Conservation (phyloP, 2,888 invertebrate genomes). For the Uropetala carovei region DNA sequence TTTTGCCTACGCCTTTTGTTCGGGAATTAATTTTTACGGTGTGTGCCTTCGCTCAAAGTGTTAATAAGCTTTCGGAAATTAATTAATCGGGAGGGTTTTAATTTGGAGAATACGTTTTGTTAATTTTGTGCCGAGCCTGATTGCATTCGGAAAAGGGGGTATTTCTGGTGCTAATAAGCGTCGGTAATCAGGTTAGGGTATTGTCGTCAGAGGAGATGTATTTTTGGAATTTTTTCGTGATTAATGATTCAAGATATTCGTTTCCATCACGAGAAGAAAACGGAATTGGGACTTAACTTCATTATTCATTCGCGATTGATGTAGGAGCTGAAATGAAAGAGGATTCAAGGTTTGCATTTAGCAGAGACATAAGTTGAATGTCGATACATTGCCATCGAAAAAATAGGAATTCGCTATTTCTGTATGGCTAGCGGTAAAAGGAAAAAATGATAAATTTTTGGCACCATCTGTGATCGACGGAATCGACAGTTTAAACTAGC, state of each 20-base stretch:
- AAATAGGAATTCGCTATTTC: no score
- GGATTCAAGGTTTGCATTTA: no score
- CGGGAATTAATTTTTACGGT: background rate
- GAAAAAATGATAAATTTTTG: no score
- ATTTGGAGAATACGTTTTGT: background rate
- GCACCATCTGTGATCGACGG: no score
- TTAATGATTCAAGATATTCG: background rate
- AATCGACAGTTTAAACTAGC: no score
- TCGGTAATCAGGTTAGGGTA: background rate
- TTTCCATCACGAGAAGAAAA: no score
- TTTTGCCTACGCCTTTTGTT: background rate
- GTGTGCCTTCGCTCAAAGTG: background rate
- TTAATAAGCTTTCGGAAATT: slow-evolving; percentile 16
- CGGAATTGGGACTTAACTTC: no score
- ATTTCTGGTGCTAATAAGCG: background rate
- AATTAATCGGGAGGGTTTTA: background rate
- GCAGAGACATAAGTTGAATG: no score
- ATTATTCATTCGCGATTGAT: no score
- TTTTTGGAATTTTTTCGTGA: background rate
- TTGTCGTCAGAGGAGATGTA: background rate
- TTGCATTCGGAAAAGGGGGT: background rate
- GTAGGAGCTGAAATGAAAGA: no score
- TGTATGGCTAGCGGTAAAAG: no score
- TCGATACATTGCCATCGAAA: no score
- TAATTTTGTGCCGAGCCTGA: background rate